Evolutionary conservation across 2,797 vertebrate species (phyloP).

Genomic region (Falco rusticolus): DNA sequence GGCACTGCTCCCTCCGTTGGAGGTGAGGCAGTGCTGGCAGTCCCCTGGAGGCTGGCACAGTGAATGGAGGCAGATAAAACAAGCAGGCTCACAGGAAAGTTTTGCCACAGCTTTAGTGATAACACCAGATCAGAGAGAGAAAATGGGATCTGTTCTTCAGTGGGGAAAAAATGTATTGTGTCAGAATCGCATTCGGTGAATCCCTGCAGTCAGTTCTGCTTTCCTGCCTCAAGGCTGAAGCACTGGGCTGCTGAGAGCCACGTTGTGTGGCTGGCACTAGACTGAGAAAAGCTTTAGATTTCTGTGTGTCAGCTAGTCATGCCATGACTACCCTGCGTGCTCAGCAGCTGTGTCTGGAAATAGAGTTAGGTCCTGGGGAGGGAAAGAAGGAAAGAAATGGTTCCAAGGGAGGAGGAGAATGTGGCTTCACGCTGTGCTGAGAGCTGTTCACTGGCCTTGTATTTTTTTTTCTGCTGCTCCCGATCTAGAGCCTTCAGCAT

Average conservation of each 20-base stretch:
- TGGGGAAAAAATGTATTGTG: neutral
- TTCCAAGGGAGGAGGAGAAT: neutral
- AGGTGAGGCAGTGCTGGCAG: neutral
- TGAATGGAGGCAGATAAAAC: neutral
- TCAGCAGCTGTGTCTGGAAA: neutral
- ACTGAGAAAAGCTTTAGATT: neutral
- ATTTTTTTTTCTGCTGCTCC: neutral
- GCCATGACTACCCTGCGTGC: neutral
- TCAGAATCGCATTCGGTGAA: neutral
- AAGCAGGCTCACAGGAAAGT: neutral
- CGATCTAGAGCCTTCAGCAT: neutral
- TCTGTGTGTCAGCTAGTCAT: neutral
- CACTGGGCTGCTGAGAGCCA: neutral
- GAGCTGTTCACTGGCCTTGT: neutral
- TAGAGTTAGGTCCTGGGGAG: neutral
- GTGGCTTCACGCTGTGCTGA: neutral
- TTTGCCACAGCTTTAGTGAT: neutral
- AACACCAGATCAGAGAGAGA: neutral
- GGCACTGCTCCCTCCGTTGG: neutral
- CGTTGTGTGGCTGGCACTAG: neutral
- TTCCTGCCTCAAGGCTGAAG: neutral
- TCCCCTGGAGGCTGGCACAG: neutral
- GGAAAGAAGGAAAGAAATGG: neutral
- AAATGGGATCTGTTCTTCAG: neutral
- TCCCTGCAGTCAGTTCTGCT: neutral